Percentiles rank a stretch among this genome's conserved stretches.
These are phyloP conservation scores for Lycaena phlaeas DNA, from an alignment of 2,888 invertebrate species.

Conservation along the genomic window DNA sequence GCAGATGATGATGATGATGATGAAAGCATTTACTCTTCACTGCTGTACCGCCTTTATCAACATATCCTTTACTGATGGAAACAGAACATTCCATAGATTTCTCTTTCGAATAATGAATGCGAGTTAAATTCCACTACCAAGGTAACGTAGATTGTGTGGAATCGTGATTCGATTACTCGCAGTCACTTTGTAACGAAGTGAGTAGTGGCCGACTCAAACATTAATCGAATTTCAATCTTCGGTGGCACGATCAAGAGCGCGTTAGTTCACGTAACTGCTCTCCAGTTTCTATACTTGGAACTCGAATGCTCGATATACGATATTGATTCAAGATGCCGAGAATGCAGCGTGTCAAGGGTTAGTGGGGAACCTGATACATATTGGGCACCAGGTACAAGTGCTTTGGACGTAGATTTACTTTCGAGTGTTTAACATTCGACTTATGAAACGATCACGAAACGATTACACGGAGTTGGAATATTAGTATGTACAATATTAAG, in stretches of 20 bases:
- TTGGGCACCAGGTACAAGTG: slow-evolving; percentile 8
- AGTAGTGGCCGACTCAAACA: slow-evolving; percentile 46
- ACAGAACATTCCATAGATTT: no score
- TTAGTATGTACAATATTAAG: no score
- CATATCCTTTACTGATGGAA: no score
- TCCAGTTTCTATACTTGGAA: slow-evolving; percentile 47
- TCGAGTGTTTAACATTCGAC: background rate
- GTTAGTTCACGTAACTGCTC: slow-evolving; percentile 22
- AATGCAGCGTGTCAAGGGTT: slow-evolving; percentile 49
- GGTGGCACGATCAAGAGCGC: slow-evolving; percentile 44
- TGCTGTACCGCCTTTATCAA: no score
- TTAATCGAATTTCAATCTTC: slow-evolving; percentile 65
- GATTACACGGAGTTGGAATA: no score
- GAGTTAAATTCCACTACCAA: background rate
- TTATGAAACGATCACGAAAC: no score
- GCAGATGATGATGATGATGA: no score
- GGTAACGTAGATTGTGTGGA: slow-evolving; percentile 21
- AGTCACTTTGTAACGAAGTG: slow-evolving; percentile 43
- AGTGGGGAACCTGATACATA: slow-evolving; percentile 17
- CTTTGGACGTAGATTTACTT: background rate
- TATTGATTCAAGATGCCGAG: slow-evolving; percentile 53
- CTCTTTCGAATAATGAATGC: slow-evolving; percentile 11
- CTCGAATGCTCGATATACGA: slow-evolving; percentile 51
- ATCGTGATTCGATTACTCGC: slow-evolving; percentile 47
- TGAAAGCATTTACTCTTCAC: no score